phyloP scores from a whole-genome alignment of 1,140 invertebrate genomes.

The Tigriopus japonicus region DNA sequence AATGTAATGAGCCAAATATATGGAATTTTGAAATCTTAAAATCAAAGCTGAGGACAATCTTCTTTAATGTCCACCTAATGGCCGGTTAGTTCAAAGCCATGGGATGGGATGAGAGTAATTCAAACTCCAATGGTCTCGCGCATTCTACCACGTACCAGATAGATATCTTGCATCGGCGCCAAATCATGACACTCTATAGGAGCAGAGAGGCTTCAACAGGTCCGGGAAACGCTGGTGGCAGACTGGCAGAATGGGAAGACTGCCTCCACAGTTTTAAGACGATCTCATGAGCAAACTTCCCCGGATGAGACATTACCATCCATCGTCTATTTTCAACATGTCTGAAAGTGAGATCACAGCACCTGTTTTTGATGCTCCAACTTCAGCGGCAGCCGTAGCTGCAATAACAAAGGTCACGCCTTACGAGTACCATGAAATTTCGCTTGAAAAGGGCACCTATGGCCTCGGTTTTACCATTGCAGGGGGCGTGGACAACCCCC shows the following conservation, averaged over 20 bases:
- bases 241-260: not conserved
- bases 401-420: constrained; percentile 42
- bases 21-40: too few relatives aligned
- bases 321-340: not conserved
- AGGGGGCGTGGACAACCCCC: constrained; percentile 86
- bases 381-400: not conserved
- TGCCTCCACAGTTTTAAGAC: not conserved
- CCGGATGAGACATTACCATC: not conserved
- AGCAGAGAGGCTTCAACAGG: constrained; percentile 31
- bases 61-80: too few relatives aligned
- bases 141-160: too few relatives aligned
- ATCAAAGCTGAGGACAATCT: too few relatives aligned
- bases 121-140: too few relatives aligned
- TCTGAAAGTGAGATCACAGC: not conserved
- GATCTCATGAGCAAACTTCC: not conserved
- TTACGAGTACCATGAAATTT: constrained; percentile 69
- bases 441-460: constrained; percentile 58
- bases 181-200: too few relatives aligned
- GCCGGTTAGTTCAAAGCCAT: too few relatives aligned
- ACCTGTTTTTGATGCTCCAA: not conserved
- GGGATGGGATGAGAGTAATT: too few relatives aligned
- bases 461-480: constrained; percentile 94
- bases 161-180: too few relatives aligned
- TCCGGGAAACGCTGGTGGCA: too few relatives aligned
- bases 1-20: too few relatives aligned